A percentile compares a stretch with the other conserved stretches of the same genome.
These are phyloP conservation scores for Brachionus sp. DNA, from an alignment of 1,140 invertebrate species.

Conservation along the genomic window DNA sequence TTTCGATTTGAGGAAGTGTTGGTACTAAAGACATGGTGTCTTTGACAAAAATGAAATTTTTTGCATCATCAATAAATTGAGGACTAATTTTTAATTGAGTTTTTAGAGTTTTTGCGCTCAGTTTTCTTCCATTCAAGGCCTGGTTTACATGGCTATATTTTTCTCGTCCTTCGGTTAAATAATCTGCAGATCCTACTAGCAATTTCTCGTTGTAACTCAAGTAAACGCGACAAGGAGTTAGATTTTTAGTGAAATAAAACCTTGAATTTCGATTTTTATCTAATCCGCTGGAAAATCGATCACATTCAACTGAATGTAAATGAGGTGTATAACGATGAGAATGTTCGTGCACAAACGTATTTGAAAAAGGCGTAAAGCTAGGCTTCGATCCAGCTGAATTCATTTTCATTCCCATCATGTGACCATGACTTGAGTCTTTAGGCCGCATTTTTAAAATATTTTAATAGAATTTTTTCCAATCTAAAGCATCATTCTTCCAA, in stretches of 20 bases:
- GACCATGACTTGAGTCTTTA: not conserved
- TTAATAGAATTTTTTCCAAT: not conserved
- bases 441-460: not conserved
- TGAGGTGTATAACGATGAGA: constrained; percentile 14
- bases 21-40: constrained; percentile 24
- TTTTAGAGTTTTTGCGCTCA: constrained; percentile 23
- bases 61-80: constrained; percentile 37
- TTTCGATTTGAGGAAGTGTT: not conserved
- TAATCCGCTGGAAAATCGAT: not conserved
- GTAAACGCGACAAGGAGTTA: constrained; percentile 5
- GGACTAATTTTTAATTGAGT: constrained; percentile 26
- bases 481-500: not conserved
- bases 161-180: not conserved
- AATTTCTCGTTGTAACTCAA: constrained; percentile 33
- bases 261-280: constrained; percentile 31
- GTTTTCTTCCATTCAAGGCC: constrained; percentile 1
- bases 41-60: constrained; percentile 27
- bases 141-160: constrained; percentile 15
- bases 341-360: not conserved
- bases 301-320: constrained; percentile 8
- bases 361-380: not conserved
- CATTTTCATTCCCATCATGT: not conserved
- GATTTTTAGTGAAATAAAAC: constrained; percentile 27
- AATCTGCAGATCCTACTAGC: not conserved
- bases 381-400: constrained; percentile 19